Conservation (phyloP, 2,888 invertebrate species). For the Machimus rusticus region DNA sequence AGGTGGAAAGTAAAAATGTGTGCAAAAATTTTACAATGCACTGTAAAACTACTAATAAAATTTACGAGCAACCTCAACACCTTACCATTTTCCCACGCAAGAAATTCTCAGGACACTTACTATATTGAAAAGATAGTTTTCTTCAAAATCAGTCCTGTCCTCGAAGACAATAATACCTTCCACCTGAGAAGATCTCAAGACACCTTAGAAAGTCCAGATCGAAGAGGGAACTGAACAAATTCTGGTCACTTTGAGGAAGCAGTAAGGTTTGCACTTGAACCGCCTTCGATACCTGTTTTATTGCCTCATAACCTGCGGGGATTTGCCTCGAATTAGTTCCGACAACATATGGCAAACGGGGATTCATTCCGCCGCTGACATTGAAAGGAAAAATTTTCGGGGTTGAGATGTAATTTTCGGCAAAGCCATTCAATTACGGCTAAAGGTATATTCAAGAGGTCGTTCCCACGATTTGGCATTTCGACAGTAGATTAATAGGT, state of each 20-base stretch:
- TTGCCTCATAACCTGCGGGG: neutral
- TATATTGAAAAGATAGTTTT: neutral
- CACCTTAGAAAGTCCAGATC: neutral
- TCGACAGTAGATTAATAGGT: conserved; percentile 1
- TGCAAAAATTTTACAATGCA: neutral
- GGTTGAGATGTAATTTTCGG: neutral
- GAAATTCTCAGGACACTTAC: neutral
- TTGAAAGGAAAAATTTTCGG: neutral
- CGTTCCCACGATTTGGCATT: conserved; percentile 6
- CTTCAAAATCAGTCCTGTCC: neutral
- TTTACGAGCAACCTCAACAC: neutral
- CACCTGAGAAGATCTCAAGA: conserved; percentile 5
- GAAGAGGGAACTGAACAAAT: neutral
- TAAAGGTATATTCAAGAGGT: neutral
- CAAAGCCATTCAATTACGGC: conserved; percentile 7
- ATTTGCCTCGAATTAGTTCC: conserved; percentile 21
- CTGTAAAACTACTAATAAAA: neutral
- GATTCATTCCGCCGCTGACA: neutral
- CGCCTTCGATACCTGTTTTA: conserved; percentile 7
- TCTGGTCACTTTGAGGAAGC: neutral
- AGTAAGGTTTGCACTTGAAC: neutral
- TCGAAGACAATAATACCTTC: neutral
- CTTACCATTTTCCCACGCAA: neutral
- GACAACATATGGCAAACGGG: conserved; percentile 31
- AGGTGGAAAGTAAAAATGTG: neutral